A percentile compares a stretch with the other conserved stretches of the same genome.
Conservation (phyloP, 2,113 vertebrate genomes). For the Delphinapterus leucas region DNA sequence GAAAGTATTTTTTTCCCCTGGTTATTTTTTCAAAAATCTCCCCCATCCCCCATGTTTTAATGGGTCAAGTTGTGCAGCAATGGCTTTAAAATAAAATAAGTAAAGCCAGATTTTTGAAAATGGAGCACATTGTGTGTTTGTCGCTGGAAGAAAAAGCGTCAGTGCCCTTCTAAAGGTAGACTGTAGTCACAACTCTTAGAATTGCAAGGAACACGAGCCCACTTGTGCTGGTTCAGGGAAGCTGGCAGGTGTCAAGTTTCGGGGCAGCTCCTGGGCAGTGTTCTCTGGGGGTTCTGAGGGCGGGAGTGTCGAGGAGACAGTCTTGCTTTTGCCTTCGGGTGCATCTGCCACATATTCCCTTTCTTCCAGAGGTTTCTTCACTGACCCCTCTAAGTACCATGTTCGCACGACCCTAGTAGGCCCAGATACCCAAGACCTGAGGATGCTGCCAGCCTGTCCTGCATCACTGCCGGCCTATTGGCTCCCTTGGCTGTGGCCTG, state of each 20-base stretch:
- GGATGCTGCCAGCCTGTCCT: not conserved
- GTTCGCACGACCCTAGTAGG: not conserved
- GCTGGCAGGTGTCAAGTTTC: not conserved
- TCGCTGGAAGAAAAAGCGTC: not conserved
- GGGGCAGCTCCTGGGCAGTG: not conserved
- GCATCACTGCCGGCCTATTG: not conserved
- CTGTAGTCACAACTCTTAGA: not conserved
- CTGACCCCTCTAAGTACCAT: not conserved
- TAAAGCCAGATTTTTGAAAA: not conserved
- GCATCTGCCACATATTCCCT: not conserved
- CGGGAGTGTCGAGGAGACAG: fast-evolving
- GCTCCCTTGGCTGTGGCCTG: not conserved
- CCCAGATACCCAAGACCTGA: not conserved
- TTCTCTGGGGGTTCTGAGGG: not conserved
- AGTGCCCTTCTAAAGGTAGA: not conserved
- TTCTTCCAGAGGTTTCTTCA: not conserved
- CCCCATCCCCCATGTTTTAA: not conserved
- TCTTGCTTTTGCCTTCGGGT: not conserved
- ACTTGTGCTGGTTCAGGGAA: not conserved
- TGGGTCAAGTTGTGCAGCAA: not conserved
- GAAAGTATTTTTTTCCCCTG: not conserved
- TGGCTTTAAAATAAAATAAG: not conserved
- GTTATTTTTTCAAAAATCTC: not conserved
- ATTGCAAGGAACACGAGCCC: not conserved
- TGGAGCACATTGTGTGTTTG: not conserved